Evolutionary conservation across 53 echinoderm and acorn worm species (phyloP).

Genomic region (Hippasteria phrygiana): DNA sequence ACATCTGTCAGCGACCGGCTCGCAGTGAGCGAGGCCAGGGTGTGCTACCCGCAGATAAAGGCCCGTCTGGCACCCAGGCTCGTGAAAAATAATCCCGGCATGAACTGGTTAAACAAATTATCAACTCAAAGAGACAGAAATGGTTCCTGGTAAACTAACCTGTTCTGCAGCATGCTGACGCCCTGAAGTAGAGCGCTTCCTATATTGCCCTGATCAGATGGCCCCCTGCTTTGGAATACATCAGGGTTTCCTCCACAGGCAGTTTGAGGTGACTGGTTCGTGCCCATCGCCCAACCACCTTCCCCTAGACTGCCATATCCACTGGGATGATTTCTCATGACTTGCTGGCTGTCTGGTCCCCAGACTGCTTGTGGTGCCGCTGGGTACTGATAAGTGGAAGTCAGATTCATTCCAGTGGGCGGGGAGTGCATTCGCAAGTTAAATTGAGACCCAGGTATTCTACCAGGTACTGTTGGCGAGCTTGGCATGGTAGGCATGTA

Average conservation of each 20-base stretch:
- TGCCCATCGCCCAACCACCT: background rate
- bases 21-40: no score
- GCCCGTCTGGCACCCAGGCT: no score
- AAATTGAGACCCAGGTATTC: background rate
- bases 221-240: background rate
- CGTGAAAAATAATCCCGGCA: no score
- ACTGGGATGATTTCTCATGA: background rate
- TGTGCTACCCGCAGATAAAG: no score
- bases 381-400: background rate
- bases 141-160: no score
- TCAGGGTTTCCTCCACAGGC: background rate
- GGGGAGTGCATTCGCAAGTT: background rate
- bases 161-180: constrained; percentile 31
- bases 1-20: no score
- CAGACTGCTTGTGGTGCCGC: background rate
- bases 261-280: background rate
- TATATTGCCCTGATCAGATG: constrained; percentile 8
- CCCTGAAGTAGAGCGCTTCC: constrained; percentile 43
- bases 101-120: no score
- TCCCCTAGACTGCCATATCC: background rate
- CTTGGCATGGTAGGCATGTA: background rate
- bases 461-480: background rate
- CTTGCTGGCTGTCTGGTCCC: background rate
- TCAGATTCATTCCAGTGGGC: background rate
- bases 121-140: no score